These are phyloP conservation scores for Pyrrhia umbra DNA, from an alignment of 2,888 invertebrate species.

Conservation along the genomic window DNA sequence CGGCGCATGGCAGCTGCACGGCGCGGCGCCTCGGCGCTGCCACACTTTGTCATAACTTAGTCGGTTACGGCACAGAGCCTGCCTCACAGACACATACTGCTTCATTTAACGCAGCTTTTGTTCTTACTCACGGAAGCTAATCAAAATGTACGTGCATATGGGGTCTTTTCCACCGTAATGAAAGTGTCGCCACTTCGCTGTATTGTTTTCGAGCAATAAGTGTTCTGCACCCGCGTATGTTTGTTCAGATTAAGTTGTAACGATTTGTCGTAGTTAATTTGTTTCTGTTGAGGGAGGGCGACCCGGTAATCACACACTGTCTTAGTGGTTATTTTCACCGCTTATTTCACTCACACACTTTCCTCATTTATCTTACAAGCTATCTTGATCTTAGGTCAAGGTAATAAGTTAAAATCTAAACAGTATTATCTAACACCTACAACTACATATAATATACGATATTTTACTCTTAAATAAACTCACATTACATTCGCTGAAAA, in stretches of 20 bases:
- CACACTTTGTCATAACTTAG: conserved; percentile 86
- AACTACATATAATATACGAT: too few relatives aligned
- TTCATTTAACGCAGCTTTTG: conserved; percentile 80
- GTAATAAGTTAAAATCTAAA: neutral
- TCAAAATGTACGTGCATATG: conserved; percentile 70
- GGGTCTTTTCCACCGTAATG: conserved; percentile 58
- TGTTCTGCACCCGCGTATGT: conserved; percentile 39
- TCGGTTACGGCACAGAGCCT: conserved; percentile 67
- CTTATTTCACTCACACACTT: conserved; percentile 40
- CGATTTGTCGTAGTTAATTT: conserved; percentile 54
- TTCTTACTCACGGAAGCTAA: conserved; percentile 73
- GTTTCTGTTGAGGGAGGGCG: conserved; percentile 46
- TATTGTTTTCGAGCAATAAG: conserved; percentile 60
- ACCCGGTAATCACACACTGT: conserved; percentile 50
- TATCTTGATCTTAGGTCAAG: conserved; percentile 14
- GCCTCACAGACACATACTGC: conserved; percentile 70
- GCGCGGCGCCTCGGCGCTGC: conserved; percentile 69
- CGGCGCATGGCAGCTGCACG: conserved; percentile 53
- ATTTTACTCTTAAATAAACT: neutral
- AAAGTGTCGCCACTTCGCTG: conserved; percentile 55
- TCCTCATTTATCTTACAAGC: conserved; percentile 30
- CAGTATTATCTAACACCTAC: neutral
- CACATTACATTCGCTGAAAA: conserved; percentile 25
- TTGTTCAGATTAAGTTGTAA: conserved; percentile 52
- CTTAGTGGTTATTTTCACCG: conserved; percentile 48